These are phyloP conservation scores for Prietella phreatophila DNA, from an alignment of 2,113 vertebrate genomes.

Conservation along the genomic window DNA sequence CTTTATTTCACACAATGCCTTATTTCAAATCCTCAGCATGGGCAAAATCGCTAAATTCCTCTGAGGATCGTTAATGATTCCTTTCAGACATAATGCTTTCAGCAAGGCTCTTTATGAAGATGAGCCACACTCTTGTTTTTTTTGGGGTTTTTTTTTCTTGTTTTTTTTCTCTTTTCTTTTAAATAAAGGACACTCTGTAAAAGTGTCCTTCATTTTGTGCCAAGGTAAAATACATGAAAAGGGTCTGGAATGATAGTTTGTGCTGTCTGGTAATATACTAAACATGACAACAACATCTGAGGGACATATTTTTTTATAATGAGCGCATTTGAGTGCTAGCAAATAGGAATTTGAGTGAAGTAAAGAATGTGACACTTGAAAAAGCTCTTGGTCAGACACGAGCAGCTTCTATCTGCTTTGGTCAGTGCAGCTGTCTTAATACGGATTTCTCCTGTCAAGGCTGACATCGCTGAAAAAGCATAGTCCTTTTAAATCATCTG, in stretches of 20 bases:
- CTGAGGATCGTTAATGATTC: constrained; percentile 48
- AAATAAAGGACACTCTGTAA: constrained; percentile 35
- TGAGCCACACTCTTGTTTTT: neutral
- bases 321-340: neutral
- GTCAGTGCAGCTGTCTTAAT: constrained; percentile 6
- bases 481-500: neutral
- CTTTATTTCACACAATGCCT: constrained; percentile 29
- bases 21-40: constrained; percentile 27
- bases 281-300: constrained; percentile 21
- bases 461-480: neutral
- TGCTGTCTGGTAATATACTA: neutral
- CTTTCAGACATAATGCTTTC: constrained; percentile 51
- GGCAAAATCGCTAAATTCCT: constrained; percentile 37
- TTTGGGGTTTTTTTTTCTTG: too few species aligned
- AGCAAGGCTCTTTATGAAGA: neutral
- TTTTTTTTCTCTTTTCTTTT: constrained; percentile 6
- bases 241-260: constrained; percentile 10
- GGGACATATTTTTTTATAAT: neutral
- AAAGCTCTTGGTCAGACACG: neutral
- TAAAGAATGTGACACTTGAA: constrained; percentile 13
- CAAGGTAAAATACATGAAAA: constrained; percentile 35
- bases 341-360: neutral
- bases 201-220: constrained; percentile 30
- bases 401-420: neutral
- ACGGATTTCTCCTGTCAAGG: constrained; percentile 10